A percentile compares a stretch with the other conserved stretches of the same genome.
Evolutionary conservation across 92 coral and sea anemone species (phyloP).

Genomic region (Chrysogorgia sp.): DNA sequence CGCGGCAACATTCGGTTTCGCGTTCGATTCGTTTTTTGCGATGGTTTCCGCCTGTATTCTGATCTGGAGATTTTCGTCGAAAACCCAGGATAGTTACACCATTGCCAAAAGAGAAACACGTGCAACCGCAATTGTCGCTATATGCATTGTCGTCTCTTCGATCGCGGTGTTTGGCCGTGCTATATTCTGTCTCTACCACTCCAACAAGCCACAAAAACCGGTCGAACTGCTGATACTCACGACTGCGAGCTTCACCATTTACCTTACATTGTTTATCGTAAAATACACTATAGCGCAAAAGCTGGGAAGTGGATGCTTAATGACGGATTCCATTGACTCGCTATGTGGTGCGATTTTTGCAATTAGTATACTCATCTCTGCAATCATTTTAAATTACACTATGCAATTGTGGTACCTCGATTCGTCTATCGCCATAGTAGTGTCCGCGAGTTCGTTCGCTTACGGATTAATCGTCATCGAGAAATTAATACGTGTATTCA

Average conservation of each 20-base stretch:
- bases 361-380: conserved; percentile 75
- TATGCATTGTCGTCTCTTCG: conserved; percentile 34
- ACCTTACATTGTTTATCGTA: conserved; percentile 69
- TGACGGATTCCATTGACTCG: conserved; percentile 88
- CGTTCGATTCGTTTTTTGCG: conserved; percentile 90
- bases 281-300: conserved; percentile 85
- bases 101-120: conserved; percentile 34
- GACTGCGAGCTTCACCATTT: conserved; percentile 52
- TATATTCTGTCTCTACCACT: conserved; percentile 1
- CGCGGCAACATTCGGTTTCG: conserved; percentile 85
- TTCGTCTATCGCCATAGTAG: conserved; percentile 72
- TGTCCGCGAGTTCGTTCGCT: conserved; percentile 72
- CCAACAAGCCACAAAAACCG: conserved; percentile 12
- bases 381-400: conserved; percentile 72
- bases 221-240: conserved; percentile 28
- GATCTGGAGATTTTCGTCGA: conserved; percentile 88
- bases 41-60: conserved; percentile 76
- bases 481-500: conserved; percentile 11
- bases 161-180: conserved; percentile 16
- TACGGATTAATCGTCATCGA: conserved; percentile 71
- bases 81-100: conserved; percentile 19
- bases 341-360: conserved; percentile 87
- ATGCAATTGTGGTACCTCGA: conserved; percentile 85
- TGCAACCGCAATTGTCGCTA: conserved; percentile 31
- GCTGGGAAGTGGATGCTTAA: conserved; percentile 76